Conservation (phyloP, 2,797 vertebrate species). For the Nothura maculosa region DNA sequence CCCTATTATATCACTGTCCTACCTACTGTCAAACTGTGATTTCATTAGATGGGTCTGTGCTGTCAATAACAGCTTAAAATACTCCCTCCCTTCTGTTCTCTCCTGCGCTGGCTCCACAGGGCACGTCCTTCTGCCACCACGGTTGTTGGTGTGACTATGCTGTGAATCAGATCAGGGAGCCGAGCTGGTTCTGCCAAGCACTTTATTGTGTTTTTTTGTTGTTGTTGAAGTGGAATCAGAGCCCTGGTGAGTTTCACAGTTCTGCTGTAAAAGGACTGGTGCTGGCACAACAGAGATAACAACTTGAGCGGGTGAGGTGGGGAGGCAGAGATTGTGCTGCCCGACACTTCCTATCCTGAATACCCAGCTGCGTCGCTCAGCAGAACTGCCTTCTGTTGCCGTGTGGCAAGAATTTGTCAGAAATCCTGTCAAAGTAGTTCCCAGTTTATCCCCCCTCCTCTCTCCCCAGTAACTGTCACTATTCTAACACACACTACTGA, state of each 20-base stretch:
- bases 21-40: conserved; percentile 13
- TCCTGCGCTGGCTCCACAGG: neutral
- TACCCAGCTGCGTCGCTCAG: neutral
- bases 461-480: neutral
- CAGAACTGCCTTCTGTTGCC: conserved; percentile 14
- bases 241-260: conserved; percentile 15
- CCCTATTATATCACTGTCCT: neutral
- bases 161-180: conserved; percentile 40
- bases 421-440: neutral
- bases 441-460: neutral
- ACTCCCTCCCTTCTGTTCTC: neutral
- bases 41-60: neutral
- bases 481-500: neutral
- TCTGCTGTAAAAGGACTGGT: conserved; percentile 54
- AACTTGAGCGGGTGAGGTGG: conserved; percentile 17
- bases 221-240: neutral
- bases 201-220: conserved; percentile 30
- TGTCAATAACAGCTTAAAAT: conserved; percentile 29
- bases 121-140: neutral
- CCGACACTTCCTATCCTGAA: neutral
- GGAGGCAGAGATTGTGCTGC: conserved; percentile 32
- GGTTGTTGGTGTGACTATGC: neutral
- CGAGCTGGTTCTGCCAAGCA: conserved; percentile 60
- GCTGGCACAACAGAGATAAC: conserved; percentile 50
- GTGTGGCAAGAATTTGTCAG: neutral